Evolutionary conservation across 2,113 vertebrate species (phyloP).

Genomic region (Petrocephalus microphthalmus): DNA sequence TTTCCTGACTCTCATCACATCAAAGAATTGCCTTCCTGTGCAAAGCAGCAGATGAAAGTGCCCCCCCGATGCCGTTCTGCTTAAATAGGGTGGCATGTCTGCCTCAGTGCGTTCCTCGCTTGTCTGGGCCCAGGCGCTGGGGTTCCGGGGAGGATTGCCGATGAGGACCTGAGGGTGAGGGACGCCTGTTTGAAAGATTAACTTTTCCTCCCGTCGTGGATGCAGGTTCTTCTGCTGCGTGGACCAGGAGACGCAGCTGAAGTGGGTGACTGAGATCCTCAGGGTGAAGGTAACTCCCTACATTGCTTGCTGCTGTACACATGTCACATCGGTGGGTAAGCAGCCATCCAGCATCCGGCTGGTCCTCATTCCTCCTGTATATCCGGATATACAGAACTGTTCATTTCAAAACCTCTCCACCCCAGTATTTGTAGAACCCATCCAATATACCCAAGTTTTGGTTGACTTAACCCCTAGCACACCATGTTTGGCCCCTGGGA

Average conservation of each 20-base stretch:
- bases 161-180: neutral
- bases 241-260: conserved; percentile 66
- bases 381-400: neutral
- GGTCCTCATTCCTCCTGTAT: neutral
- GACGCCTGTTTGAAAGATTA: neutral
- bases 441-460: neutral
- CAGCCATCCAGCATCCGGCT: neutral
- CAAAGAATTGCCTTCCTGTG: conserved; percentile 8
- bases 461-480: neutral
- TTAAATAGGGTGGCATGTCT: neutral
- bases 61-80: neutral
- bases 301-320: neutral
- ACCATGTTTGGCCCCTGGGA: neutral
- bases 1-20: neutral
- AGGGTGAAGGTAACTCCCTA: conserved; percentile 68
- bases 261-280: conserved; percentile 81
- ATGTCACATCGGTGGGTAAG: neutral
- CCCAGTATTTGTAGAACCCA: neutral
- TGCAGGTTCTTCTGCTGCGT: conserved; percentile 86
- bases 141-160: neutral
- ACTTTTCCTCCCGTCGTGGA: conserved; percentile 20
- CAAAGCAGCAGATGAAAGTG: neutral
- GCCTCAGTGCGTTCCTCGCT: neutral
- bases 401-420: neutral
- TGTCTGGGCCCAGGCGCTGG: neutral